phyloP scores from a whole-genome alignment of 1,140 invertebrate species.

The Papilio glaucus region DNA sequence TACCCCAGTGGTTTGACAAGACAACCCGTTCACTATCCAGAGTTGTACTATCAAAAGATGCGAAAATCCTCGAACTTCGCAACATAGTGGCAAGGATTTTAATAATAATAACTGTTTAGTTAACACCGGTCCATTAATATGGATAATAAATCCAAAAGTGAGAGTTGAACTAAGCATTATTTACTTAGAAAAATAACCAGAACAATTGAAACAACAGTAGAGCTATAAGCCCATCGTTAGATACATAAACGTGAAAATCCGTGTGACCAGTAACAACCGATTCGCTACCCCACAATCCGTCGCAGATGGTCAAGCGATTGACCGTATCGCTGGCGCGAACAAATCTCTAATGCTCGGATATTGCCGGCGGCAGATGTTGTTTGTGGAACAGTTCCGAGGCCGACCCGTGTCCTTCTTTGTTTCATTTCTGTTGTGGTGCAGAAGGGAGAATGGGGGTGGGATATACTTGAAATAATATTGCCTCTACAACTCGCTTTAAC shows the following conservation, averaged over 20 bases:
- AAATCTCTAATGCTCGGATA: slow-evolving; percentile 60
- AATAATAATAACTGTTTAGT: neutral
- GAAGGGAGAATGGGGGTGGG: neutral
- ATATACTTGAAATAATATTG: slow-evolving; percentile 12
- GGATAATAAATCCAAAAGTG: neutral
- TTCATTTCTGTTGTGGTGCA: slow-evolving; percentile 21
- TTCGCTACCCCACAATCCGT: slow-evolving; percentile 43
- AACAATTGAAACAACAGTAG: too few relatives aligned
- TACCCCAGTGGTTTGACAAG: too few relatives aligned
- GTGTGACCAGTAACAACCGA: slow-evolving; percentile 52
- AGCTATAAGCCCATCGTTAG: too few relatives aligned
- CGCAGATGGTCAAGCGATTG: slow-evolving; percentile 70
- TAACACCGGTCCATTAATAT: neutral
- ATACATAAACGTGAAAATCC: slow-evolving; percentile 44
- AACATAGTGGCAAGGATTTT: too few relatives aligned
- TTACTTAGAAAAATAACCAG: too few relatives aligned
- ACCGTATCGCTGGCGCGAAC: slow-evolving; percentile 55
- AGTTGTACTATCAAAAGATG: too few relatives aligned
- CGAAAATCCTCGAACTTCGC: too few relatives aligned
- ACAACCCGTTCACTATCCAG: too few relatives aligned
- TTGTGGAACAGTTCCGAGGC: slow-evolving; percentile 44
- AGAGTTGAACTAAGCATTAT: neutral
- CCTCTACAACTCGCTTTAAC: neutral
- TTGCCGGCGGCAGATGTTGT: slow-evolving; percentile 60
- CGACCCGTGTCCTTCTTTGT: slow-evolving; percentile 35